phyloP scores from a whole-genome alignment of 2,797 vertebrate genomes.

The Alfaro cultratus region DNA sequence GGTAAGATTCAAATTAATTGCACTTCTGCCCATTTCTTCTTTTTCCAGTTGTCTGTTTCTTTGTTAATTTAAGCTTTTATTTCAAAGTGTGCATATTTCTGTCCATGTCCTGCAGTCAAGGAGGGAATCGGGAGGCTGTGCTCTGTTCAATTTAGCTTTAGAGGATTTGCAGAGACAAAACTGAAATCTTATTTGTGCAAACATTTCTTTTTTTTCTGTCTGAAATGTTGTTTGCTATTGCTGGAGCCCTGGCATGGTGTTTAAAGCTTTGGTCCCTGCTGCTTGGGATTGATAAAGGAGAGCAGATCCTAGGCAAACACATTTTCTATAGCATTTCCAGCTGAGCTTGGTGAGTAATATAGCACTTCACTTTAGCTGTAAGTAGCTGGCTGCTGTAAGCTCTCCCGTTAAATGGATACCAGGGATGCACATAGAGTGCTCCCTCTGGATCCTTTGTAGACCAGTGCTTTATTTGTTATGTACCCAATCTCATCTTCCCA shows the following conservation, averaged over 20 bases:
- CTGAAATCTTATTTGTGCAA: constrained; percentile 75
- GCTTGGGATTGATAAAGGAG: constrained; percentile 80
- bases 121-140: constrained; percentile 59
- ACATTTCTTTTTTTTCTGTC: constrained; percentile 56
- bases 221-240: constrained; percentile 72
- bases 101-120: constrained; percentile 47
- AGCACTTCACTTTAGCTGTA: constrained; percentile 66
- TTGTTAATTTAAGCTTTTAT: constrained; percentile 27
- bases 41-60: constrained; percentile 12
- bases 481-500: constrained; percentile 59
- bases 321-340: constrained; percentile 77
- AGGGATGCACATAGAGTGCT: constrained; percentile 62
- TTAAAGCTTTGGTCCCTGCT: constrained; percentile 75
- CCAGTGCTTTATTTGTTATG: constrained; percentile 67
- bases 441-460: constrained; percentile 69
- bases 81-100: constrained; percentile 51
- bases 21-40: constrained; percentile 19
- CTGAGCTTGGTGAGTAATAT: constrained; percentile 78
- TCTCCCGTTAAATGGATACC: constrained; percentile 71
- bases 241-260: constrained; percentile 63
- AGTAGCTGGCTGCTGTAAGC: constrained; percentile 74
- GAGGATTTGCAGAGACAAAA: constrained; percentile 77
- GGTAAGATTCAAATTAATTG: constrained; percentile 81
- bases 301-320: constrained; percentile 75
- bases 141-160: constrained; percentile 68